Conservation (phyloP, 2,113 vertebrate genomes). For the Toxotes jaculatrix region DNA sequence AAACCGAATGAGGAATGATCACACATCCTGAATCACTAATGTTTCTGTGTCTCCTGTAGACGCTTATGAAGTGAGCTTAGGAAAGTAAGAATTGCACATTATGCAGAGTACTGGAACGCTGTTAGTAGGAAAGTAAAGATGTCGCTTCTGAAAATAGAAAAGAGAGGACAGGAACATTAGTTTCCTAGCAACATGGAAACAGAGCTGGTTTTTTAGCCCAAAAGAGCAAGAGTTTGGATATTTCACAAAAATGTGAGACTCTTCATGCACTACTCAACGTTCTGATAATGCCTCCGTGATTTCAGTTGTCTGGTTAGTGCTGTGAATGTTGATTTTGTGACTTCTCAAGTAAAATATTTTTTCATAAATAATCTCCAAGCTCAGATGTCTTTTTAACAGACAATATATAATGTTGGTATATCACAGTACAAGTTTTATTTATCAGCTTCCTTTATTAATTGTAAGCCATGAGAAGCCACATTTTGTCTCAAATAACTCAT, state of each 20-base stretch:
- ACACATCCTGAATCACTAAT: neutral
- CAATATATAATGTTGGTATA: neutral
- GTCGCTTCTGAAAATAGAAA: slow-evolving; percentile 68
- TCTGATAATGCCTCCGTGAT: slow-evolving; percentile 22
- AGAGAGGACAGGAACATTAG: slow-evolving; percentile 40
- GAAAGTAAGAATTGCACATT: neutral
- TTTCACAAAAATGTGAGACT: slow-evolving; percentile 41
- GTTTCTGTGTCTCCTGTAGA: slow-evolving; percentile 5
- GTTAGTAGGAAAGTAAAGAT: slow-evolving; percentile 42
- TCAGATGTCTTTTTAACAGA: neutral
- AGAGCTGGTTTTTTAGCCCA: neutral
- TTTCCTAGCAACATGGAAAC: slow-evolving; percentile 77
- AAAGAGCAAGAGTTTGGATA: slow-evolving; percentile 7
- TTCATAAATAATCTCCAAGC: slow-evolving; percentile 34
- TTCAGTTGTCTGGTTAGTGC: slow-evolving; percentile 39
- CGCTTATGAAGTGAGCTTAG: slow-evolving; percentile 22
- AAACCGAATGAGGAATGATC: slow-evolving; percentile 23
- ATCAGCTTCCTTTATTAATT: slow-evolving; percentile 74
- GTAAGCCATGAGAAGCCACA: slow-evolving; percentile 66
- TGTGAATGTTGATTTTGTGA: slow-evolving; percentile 50
- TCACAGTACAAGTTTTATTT: slow-evolving; percentile 27
- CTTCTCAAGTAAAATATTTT: slow-evolving; percentile 68
- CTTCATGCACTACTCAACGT: slow-evolving; percentile 37
- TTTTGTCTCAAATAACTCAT: slow-evolving; percentile 62
- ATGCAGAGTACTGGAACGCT: slow-evolving; percentile 22